Evolutionary conservation across 2,797 vertebrate genomes (phyloP), one percentile per base, ranked within the genome.

Genomic region (Zenarchopterus dispar): DNA sequence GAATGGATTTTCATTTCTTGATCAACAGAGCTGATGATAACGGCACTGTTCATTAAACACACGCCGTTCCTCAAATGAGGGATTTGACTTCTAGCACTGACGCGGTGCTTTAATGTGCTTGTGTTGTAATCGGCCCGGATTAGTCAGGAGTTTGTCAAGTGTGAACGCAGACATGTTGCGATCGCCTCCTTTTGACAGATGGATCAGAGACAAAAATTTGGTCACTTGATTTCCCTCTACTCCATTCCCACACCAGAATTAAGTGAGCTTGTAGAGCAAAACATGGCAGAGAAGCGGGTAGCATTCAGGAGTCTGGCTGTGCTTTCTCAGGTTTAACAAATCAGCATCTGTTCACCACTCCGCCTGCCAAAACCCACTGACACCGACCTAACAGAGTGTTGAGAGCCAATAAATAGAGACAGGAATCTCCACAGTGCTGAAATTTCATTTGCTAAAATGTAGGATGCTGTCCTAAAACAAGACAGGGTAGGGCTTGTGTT

Each of bases 251-350:
- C 80, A 51, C 53, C 45, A 19, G 67, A 60, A 36, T 19, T 74
- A 77, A 81, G 44, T 56, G 53, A 67, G 59, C 57, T 78, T 47
- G 71, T 33, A 22, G 71, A 73, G 73, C 48, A 73, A 66, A 77
- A 71, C 24, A 50, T 81, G 84, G 70, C 71, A 82, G 52, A 56
- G 71, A 86, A 51, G 16, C 50, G 70, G 68, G 58, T 59, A 56
- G 78, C 33, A n/a, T 71, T 79, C 72, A 73, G 67, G 78, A 73
- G 63, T 81, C 90, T 85, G 23, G 43, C 87, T 86, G 84, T 80
- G 85, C 84, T 81, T 83, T 78, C 84, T 89, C 85, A 87, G 84
- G 84, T 89, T 89, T 86, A 77, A 87, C 88, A 91, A 90, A 90
- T 86, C 80, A 77, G 82, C 91, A 90, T 86, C 90, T 88, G 91